Base-by-base conservation (phyloP, 2,888 invertebrate genomes). In the Amphimallon solstitiale region DNA sequence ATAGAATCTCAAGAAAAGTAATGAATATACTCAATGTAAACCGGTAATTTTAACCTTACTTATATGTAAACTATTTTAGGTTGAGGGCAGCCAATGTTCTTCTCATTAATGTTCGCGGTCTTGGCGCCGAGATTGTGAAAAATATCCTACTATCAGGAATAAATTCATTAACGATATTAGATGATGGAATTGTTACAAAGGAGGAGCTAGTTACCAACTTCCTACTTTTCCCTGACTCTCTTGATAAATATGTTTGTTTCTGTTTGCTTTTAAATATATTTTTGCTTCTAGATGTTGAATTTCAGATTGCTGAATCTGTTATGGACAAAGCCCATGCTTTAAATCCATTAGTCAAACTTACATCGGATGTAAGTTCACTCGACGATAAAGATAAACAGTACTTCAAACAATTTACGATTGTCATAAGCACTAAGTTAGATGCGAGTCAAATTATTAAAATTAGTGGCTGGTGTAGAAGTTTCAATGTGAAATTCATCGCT, bases 111-210 rank as follows among this genome's bases (percentile, higher is more conserved):
- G 75, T 97, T 23, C 88, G 90, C 78, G 97, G 97, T 2, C 86
- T 98, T 23, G 98, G 97, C 17, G 96, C 97, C 6, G 99, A 99
- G 86, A 89, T 96, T 43, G 94, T 95, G 0, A 99, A 99, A 82
- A 99, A 99, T 82, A 90, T 97, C 52, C 91, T 98, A 74, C 84
- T 98, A 21, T 91, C 95, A 19, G 99, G 99, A 51, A 92, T 99
- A 0, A 94, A 96, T 77, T 90, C 93, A 19, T 86, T 98, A 0
- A 93, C 92, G 64, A 85, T 98, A 65, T 84, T 95, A 73, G 98
- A 98, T 82, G 88, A 90, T 77, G 87, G 89, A 68, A 82, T 86
- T 64, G 87, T 92, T 0, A 89, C 89, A 37, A 85, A 88, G 74
- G 86, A 88, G 49, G 97, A 97, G 80, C 83, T 86, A 12, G 88